Base-by-base conservation (phyloP, 1,140 invertebrate species). In the Drosophila tani region DNA sequence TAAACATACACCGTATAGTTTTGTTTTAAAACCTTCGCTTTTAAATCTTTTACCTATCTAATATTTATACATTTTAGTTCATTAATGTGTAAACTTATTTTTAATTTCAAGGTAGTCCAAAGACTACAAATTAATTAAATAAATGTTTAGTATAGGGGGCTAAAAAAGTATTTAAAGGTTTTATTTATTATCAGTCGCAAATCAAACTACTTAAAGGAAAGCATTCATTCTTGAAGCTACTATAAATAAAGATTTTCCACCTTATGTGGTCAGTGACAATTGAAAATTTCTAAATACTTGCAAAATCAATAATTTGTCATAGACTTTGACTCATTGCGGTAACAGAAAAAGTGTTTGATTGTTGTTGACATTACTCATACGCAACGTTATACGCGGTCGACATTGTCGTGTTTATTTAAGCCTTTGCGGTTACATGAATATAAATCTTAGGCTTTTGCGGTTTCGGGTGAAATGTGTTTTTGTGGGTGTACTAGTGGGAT, bases 321-420 rank as follows among this genome's bases (percentile, higher is more conserved):
- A 43, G 62, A 64, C 56, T 67, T 75, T 77, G 66, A 57, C 9
- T 78, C 79, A 81, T 69, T 82, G 59, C 71, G 41, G 56, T 35
- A 50, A 46, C 46, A n/a, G 32, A 50, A 57, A 51, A 66, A 29
- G 32, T 3, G 45, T 38, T 64, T 65, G 45, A 65, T 57, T 75
- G 59, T 57, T 75, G 59, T 65, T 73, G 40, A 64, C 73, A 81
- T 85, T 85, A 85, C 82, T 85, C 82, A 85, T 85, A 85, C 82
- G 82, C 74, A 77, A n/a, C 74, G 64, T 78, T 84, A 38, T 46
- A 32, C 57, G 46, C 9, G 17, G 35, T 38, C 17, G 46, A 50
- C 57, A 35, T 41, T 66, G 38, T 56, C 27, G 14, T 43, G 66
- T 35, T 35, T 60, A 77, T 80, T 79, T 76, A 65, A 71, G 63